Conservation (phyloP, 2,113 vertebrate species). For the Pollimyrus isidori region DNA sequence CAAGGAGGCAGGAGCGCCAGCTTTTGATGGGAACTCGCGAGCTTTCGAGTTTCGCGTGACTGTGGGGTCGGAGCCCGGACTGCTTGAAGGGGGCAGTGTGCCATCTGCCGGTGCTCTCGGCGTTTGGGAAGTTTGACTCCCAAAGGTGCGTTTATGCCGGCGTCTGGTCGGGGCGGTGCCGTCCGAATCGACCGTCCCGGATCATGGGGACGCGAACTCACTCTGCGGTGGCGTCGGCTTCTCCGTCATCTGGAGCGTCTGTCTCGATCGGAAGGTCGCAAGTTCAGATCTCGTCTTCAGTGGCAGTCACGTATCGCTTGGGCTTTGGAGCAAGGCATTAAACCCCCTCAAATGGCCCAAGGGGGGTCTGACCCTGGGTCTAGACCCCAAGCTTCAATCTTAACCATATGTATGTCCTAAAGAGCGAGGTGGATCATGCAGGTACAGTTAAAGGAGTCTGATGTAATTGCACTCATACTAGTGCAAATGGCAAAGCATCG, state of each 20-base stretch:
- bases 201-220: neutral
- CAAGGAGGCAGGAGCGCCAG: neutral
- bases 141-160: neutral
- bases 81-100: neutral
- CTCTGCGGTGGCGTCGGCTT: neutral
- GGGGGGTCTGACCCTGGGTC: neutral
- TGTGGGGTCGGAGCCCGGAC: neutral
- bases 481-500: neutral
- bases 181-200: neutral
- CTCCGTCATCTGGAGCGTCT: neutral
- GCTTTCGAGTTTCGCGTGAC: neutral
- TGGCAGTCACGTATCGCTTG: neutral
- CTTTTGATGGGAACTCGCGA: neutral
- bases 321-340: neutral
- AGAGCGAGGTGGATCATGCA: neutral
- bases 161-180: neutral
- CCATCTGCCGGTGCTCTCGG: neutral
- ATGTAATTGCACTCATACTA: neutral
- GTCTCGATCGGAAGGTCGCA: neutral
- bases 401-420: neutral
- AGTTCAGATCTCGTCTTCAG: neutral
- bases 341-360: neutral
- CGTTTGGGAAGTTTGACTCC: neutral
- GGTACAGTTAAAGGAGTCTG: neutral
- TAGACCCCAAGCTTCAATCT: neutral